Evolutionary conservation across 2,888 invertebrate species (phyloP).

Genomic region (Gnatocerus cornutus): DNA sequence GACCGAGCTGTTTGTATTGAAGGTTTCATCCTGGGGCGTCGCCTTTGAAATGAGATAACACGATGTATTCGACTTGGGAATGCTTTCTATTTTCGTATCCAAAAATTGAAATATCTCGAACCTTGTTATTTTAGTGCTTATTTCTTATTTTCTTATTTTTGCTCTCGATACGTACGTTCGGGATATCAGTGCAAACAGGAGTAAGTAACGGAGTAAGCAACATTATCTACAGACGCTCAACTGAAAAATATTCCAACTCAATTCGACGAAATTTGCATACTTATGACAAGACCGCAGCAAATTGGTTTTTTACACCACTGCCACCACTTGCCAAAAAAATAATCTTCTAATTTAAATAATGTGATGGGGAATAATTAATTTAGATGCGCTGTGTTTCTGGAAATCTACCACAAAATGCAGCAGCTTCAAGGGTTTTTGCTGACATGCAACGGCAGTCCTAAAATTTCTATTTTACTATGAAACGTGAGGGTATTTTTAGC

Average conservation of each 20-base stretch:
- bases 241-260: conserved; percentile 22
- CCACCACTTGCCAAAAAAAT: conserved; percentile 14
- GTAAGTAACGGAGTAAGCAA: conserved; percentile 22
- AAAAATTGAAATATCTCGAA: conserved; percentile 55
- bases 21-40: conserved; percentile 54
- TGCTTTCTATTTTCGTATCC: conserved; percentile 53
- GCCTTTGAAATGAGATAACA: conserved; percentile 58
- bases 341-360: conserved; percentile 16
- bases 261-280: conserved; percentile 21
- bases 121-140: conserved; percentile 37
- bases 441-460: no score
- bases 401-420: not conserved
- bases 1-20: conserved; percentile 57
- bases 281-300: conserved; percentile 31
- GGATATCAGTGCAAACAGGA: conserved; percentile 33
- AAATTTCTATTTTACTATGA: no score
- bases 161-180: conserved; percentile 21
- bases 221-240: conserved; percentile 22
- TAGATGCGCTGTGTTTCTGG: not conserved
- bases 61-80: conserved; percentile 56
- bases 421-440: no score
- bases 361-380: conserved; percentile 15
- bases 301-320: conserved; percentile 21
- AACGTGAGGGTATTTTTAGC: no score
- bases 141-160: conserved; percentile 26